Evolutionary conservation across 1,140 invertebrate species (phyloP), one percentile per base, ranked within the genome.

Genomic region (Drosophila orena): DNA sequence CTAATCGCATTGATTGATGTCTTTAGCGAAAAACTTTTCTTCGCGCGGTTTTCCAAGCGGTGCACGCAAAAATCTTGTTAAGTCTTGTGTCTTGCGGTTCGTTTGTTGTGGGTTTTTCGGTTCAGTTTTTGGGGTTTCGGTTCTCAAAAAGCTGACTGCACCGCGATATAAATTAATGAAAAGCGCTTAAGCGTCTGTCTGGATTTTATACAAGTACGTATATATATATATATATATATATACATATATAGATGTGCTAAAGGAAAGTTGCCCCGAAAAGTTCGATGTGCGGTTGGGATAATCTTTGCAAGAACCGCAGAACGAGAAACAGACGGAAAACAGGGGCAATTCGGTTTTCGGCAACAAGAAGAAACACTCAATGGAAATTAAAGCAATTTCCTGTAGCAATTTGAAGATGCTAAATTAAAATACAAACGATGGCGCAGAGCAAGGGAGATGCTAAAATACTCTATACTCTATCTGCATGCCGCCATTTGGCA

Each of bases 351-450:
- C 58, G 70, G 62, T 68, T 56, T 58, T 61, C 44, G 43, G 62
- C 55, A 61, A 59, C 30, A 58, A 50, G 55, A 58, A 50, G 55
- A 54, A 80, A 68, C 84, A 90, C 85, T 90, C 85, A 80, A 89
- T 89, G 80, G 79, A 84, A 89, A 89, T 89, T 89, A 90, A 81
- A 90, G 85, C 85, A 84, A 89, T 89, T 89, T 89, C 85, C 85
- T 89, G 85, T 90, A 65, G 85, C 85, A 90, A 89, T 89, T 85
- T 73, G 47, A 75, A 75, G 73, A 81, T 78, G 69, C 80, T 80
- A 90, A 89, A 89, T 90, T 89, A 90, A 89, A 89, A 89, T 74
- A 61, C 68, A 83, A 78, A 83, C 62, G 49, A 55, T 49, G 14
- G 34, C 38, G 34, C 38, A 22, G 40, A 43, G 22, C 27, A 20